These are phyloP conservation scores for Thamnophis sirtalis DNA, from an alignment of 2,113 vertebrate species.

Conservation along the genomic window DNA sequence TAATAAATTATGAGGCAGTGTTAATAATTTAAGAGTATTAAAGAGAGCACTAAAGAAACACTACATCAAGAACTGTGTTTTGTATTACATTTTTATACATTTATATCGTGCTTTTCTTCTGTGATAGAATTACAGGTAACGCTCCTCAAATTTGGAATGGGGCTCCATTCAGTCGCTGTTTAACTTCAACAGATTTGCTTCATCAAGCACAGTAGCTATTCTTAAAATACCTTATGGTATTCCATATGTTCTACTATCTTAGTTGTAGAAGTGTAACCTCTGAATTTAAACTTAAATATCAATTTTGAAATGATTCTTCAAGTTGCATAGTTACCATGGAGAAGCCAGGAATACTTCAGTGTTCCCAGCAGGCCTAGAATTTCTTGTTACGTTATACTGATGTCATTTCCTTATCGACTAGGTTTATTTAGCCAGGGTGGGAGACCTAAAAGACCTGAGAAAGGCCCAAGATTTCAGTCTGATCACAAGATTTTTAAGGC, in stretches of 20 bases:
- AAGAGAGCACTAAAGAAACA: neutral
- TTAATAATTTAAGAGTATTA: neutral
- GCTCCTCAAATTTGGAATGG: neutral
- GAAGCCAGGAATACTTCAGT: neutral
- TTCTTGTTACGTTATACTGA: neutral
- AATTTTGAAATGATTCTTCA: neutral
- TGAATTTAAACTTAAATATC: neutral
- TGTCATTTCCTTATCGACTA: neutral
- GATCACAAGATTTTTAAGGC: neutral
- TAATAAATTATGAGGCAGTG: slow-evolving; percentile 6
- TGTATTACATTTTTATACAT: neutral
- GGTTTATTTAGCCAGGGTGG: neutral
- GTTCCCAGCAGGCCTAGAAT: neutral
- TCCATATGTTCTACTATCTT: neutral
- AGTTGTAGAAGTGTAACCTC: neutral
- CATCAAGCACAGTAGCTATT: neutral
- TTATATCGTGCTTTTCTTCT: neutral
- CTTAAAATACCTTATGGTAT: neutral
- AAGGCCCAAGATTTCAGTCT: neutral
- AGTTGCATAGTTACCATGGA: neutral
- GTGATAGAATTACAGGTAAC: neutral
- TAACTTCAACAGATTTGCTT: neutral
- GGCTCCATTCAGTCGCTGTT: neutral
- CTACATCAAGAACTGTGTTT: neutral
- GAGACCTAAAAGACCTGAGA: neutral